Percentiles rank a stretch among this genome's conserved stretches.
Conservation (phyloP, 2,888 invertebrate species). For the Cephus rjabovi region DNA sequence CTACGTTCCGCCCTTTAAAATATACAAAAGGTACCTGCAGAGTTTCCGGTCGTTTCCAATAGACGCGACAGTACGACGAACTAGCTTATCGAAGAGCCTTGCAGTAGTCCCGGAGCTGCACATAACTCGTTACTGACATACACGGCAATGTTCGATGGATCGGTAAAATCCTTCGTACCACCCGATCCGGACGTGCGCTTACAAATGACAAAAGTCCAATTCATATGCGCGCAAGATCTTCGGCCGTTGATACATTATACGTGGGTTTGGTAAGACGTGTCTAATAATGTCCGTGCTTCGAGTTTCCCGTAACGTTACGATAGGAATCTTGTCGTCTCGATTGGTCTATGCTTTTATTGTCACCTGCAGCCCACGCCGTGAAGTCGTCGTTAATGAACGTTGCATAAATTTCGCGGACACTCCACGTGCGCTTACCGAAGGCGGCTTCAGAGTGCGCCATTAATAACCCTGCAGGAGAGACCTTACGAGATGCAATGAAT, state of each 20-base stretch:
- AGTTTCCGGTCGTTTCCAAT: neutral
- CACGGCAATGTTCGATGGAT: neutral
- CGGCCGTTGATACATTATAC: neutral
- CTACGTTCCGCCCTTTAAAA: neutral
- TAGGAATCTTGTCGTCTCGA: neutral
- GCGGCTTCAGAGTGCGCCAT: constrained; percentile 28
- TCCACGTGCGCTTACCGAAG: constrained; percentile 24
- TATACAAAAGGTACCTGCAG: neutral
- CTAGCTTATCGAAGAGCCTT: neutral
- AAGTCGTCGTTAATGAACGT: constrained; percentile 24
- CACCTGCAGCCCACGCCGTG: constrained; percentile 1
- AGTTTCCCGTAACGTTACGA: neutral
- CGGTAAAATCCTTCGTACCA: neutral
- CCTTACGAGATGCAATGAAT: constrained; percentile 13
- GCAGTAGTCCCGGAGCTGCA: neutral
- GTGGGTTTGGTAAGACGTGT: neutral
- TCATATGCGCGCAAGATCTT: neutral
- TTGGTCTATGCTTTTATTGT: constrained; percentile 18
- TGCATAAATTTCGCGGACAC: constrained; percentile 35
- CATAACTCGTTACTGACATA: neutral
- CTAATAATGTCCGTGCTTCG: neutral
- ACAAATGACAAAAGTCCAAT: neutral
- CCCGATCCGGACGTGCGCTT: neutral
- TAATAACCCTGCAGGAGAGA: constrained; percentile 24
- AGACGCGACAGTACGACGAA: neutral